These are phyloP conservation scores for Smittia sp. DNA, from an alignment of 2,888 invertebrate species.

Conservation along the genomic window DNA sequence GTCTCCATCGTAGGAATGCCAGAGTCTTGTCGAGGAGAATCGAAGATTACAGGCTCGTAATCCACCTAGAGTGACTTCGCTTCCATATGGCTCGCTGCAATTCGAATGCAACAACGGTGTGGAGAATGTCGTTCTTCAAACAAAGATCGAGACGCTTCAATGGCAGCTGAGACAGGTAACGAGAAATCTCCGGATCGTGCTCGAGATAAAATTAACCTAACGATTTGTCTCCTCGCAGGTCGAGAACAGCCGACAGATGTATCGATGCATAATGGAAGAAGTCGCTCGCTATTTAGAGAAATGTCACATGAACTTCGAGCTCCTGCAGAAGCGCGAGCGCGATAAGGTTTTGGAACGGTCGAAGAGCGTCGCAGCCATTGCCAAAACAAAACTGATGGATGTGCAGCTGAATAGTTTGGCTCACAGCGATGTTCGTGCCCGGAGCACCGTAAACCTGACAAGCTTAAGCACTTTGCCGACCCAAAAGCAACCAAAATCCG, in stretches of 20 bases:
- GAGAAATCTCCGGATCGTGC: constrained; percentile 43
- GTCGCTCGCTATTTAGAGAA: constrained; percentile 65
- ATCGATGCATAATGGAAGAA: constrained; percentile 66
- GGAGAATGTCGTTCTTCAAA: constrained; percentile 62
- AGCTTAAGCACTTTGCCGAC: constrained; percentile 42
- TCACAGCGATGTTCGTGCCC: constrained; percentile 45
- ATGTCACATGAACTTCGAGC: constrained; percentile 56
- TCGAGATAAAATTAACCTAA: constrained; percentile 16
- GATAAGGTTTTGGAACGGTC: constrained; percentile 52
- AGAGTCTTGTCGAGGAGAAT: constrained; percentile 53
- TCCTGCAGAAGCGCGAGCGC: constrained; percentile 44
- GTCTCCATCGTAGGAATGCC: constrained; percentile 53
- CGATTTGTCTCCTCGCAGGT: constrained; percentile 53
- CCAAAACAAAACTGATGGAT: not conserved
- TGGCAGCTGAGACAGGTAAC: constrained; percentile 70
- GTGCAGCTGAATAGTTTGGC: not conserved
- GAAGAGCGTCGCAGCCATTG: constrained; percentile 52
- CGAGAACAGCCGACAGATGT: constrained; percentile 66
- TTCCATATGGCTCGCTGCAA: not conserved
- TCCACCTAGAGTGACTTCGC: constrained; percentile 42
- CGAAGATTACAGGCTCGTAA: constrained; percentile 47
- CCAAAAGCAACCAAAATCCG: constrained; percentile 43
- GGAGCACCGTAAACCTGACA: constrained; percentile 51
- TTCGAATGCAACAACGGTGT: constrained; percentile 47
- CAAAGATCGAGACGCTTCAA: constrained; percentile 65